Conservation (phyloP, 2,797 vertebrate species). For the Syngnathus acus region DNA sequence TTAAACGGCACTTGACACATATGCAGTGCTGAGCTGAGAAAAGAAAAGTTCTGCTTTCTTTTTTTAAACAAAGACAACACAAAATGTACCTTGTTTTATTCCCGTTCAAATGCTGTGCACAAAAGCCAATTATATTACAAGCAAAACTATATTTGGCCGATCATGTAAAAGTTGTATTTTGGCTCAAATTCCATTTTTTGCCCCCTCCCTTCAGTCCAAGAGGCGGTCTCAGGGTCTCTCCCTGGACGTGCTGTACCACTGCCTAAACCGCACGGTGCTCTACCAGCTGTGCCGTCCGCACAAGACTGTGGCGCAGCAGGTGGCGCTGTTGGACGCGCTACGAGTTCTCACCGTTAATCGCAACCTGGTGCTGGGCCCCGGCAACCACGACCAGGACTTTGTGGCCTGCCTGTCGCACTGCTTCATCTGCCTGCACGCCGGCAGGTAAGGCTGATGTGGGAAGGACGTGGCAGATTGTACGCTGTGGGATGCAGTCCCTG, state of each 20-base stretch:
- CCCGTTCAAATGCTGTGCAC: too few relatives aligned
- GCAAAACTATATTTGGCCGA: background rate
- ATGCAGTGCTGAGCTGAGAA: too few relatives aligned
- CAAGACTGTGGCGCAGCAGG: constrained; percentile 96
- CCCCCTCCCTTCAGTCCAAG: constrained; percentile 75
- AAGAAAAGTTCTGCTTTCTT: too few relatives aligned
- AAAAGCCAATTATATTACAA: background rate
- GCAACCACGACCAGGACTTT: constrained; percentile 97
- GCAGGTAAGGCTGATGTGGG: constrained; percentile 73
- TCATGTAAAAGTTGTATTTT: background rate
- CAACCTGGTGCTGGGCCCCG: constrained; percentile 91
- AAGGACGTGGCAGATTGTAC: background rate
- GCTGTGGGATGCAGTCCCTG: too few relatives aligned
- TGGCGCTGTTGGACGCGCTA: constrained; percentile 88
- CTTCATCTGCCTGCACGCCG: constrained; percentile 88
- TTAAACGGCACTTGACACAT: too few relatives aligned
- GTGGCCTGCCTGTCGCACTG: constrained; percentile 94
- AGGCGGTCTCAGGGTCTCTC: constrained; percentile 91
- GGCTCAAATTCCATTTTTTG: background rate
- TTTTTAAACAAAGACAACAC: too few relatives aligned
- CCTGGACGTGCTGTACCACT: constrained; percentile 92
- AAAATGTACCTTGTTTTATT: too few relatives aligned
- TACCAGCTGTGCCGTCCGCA: constrained; percentile 95
- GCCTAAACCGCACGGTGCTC: constrained; percentile 93
- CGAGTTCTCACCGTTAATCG: constrained; percentile 93